A percentile compares a stretch with the other conserved stretches of the same genome.
Conservation (phyloP, 2,797 vertebrate genomes). For the Hydrophis major region DNA sequence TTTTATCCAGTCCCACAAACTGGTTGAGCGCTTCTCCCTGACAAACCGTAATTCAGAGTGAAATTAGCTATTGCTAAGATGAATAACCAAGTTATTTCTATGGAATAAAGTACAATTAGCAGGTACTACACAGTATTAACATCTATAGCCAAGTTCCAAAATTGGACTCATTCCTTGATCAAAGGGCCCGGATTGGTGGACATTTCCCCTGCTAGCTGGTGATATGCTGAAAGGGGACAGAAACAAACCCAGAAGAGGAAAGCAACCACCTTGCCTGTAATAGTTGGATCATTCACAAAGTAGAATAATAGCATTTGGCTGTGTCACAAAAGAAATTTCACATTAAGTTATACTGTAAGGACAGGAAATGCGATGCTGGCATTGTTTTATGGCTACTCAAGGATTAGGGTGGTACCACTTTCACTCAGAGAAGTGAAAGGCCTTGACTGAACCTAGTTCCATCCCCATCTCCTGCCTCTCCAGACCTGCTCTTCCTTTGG, state of each 20-base stretch:
- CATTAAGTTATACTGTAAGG: neutral
- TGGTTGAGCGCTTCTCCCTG: neutral
- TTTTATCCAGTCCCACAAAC: neutral
- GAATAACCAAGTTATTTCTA: neutral
- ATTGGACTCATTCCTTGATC: neutral
- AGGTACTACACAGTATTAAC: neutral
- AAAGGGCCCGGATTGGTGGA: neutral
- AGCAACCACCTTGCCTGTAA: neutral
- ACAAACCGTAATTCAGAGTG: neutral
- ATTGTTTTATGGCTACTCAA: neutral
- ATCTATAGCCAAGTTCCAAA: neutral
- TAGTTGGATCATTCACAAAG: neutral
- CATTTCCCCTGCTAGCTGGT: neutral
- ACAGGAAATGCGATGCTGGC: neutral
- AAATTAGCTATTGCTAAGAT: neutral
- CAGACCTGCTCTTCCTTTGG: neutral
- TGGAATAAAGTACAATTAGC: neutral
- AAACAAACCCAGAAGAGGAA: neutral
- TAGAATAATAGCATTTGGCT: neutral
- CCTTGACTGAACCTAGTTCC: neutral
- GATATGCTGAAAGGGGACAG: neutral
- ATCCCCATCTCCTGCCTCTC: neutral
- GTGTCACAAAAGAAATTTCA: neutral
- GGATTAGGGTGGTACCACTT: neutral
- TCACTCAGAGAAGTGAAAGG: neutral